These are phyloP conservation scores for Ridgeia piscesae DNA, from an alignment of 1,140 invertebrate species.

Conservation along the genomic window DNA sequence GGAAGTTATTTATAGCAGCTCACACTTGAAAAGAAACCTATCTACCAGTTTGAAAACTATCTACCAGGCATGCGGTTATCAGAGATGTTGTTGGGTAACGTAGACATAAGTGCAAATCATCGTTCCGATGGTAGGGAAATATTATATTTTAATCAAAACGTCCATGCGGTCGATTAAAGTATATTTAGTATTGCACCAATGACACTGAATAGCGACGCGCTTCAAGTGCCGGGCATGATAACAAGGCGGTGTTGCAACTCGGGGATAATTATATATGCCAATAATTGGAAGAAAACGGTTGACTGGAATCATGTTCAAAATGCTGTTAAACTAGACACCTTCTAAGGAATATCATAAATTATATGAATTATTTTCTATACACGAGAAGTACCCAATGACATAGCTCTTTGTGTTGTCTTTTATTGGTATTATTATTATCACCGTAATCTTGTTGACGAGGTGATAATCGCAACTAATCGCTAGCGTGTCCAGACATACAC, in stretches of 20 bases:
- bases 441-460: background rate
- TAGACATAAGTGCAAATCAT: background rate
- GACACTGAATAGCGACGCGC: background rate
- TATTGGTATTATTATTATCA: no score
- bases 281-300: no score
- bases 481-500: background rate
- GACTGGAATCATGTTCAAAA: no score
- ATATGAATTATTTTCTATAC: background rate
- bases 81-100: background rate
- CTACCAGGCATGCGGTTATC: background rate
- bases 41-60: background rate
- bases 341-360: no score
- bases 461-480: background rate
- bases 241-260: background rate
- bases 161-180: background rate
- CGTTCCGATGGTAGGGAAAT: background rate
- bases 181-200: background rate
- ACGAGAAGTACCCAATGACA: background rate
- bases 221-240: background rate
- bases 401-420: no score
- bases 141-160: background rate
- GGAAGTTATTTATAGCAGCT: background rate
- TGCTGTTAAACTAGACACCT: no score
- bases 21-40: background rate
- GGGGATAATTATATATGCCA: no score